Percentiles rank a stretch among this genome's conserved stretches.
Evolutionary conservation across 2,888 invertebrate genomes (phyloP).

Genomic region (Caenorhabditis parvicauda): DNA sequence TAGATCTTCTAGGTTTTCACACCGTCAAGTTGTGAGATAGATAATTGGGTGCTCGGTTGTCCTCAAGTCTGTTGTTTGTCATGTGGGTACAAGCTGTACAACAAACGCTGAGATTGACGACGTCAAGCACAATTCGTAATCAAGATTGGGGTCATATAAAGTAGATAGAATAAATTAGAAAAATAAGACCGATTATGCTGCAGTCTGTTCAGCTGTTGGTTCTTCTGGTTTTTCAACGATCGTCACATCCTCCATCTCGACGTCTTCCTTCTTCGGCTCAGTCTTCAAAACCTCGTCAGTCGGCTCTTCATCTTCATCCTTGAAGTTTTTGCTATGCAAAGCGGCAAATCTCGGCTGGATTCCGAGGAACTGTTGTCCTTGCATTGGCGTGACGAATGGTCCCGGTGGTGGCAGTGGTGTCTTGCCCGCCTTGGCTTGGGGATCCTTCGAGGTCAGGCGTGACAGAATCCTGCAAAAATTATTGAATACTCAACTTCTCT

Average conservation of each 20-base stretch:
- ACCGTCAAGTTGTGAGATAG: too few species aligned
- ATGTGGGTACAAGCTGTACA: too few species aligned
- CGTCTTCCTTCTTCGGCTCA: slow-evolving; percentile 12
- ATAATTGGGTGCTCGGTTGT: too few species aligned
- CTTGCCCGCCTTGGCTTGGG: slow-evolving; percentile 44
- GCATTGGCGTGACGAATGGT: slow-evolving; percentile 60
- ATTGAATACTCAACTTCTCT: not conserved
- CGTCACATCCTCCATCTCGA: slow-evolving; percentile 2
- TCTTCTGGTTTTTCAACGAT: slow-evolving; percentile 10
- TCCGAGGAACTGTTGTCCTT: slow-evolving; percentile 43
- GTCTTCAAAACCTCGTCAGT: slow-evolving; percentile 12
- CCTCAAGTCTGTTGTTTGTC: too few species aligned
- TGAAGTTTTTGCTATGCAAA: slow-evolving; percentile 23
- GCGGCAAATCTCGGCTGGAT: slow-evolving; percentile 61
- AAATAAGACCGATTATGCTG: not conserved
- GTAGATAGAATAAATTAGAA: not conserved
- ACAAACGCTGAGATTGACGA: too few species aligned
- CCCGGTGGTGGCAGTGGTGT: slow-evolving; percentile 62
- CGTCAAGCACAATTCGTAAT: too few species aligned
- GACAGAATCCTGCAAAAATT: slow-evolving; percentile 52
- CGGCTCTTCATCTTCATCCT: slow-evolving; percentile 6
- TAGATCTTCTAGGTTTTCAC: too few species aligned
- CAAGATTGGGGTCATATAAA: not conserved
- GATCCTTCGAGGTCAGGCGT: slow-evolving; percentile 60
- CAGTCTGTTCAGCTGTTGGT: slow-evolving; percentile 7